phyloP scores from a whole-genome alignment of 2,888 invertebrate genomes.

The Choreutis nemorana region DNA sequence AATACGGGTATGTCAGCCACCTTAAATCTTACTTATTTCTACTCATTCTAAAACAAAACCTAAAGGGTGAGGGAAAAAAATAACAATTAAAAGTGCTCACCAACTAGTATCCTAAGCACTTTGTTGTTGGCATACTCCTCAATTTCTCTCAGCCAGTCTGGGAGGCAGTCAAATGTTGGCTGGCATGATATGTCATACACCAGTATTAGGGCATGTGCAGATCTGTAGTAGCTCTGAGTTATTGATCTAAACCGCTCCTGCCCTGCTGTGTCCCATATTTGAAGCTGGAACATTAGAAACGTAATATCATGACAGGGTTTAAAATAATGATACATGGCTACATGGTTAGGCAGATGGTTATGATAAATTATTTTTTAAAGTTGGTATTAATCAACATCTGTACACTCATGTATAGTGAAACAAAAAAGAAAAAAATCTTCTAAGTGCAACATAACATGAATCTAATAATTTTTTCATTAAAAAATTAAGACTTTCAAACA shows the following conservation, averaged over 20 bases:
- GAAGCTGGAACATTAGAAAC: constrained; percentile 80
- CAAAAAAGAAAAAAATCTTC: too few species aligned
- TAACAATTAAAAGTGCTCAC: constrained; percentile 68
- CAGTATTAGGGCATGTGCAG: constrained; percentile 95
- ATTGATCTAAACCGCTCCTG: constrained; percentile 97
- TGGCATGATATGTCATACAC: constrained; percentile 98
- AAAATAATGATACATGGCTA: background rate
- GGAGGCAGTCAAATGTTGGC: constrained; percentile 96
- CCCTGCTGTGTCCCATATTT: constrained; percentile 99
- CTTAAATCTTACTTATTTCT: too few species aligned
- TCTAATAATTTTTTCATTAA: too few species aligned
- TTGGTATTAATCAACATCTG: too few species aligned
- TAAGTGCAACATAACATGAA: too few species aligned
- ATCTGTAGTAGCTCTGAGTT: constrained; percentile 97
- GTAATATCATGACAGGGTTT: background rate
- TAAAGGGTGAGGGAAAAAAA: too few species aligned
- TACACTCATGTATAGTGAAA: too few species aligned
- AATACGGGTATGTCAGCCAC: too few species aligned
- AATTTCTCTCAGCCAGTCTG: constrained; percentile 97
- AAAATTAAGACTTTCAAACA: too few species aligned
- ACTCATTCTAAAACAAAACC: too few species aligned
- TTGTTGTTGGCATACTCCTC: constrained; percentile 97
- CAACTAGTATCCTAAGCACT: constrained; percentile 93
- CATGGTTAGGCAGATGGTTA: too few species aligned
- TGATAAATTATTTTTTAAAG: too few species aligned